Base-by-base conservation (phyloP, 2,797 vertebrate species). In the Brachymystax lenok region DNA sequence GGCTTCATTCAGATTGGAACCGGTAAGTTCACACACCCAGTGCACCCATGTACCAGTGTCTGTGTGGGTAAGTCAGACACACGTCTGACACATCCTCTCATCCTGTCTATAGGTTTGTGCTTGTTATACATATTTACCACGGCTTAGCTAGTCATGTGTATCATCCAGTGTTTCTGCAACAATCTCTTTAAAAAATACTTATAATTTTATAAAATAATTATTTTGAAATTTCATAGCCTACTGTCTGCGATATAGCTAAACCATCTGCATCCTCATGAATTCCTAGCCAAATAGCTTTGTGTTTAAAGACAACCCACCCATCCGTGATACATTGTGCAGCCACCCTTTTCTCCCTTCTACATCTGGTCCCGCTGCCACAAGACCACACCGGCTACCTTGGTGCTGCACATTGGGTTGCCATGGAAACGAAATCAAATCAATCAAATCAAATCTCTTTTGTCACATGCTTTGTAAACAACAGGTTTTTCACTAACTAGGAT, bases 1-100 rank as follows among this genome's bases (percentile, higher is more conserved):
- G 93, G 93, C 61, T 94, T 94, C 86, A 89, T 94, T 56, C 91
- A 94, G 88, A 94, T 94, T 69, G 82, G 0, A 66, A 92, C 84
- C 86, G 93, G 93, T 94, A 79, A 89, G 27, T 19, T 14, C 5
- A 94, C 93, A 61, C 16, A n/a, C 56, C 56, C 19, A 59, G 17
- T 21, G 8, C 16, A 21, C 19, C 21, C 56, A 59, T 56, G 14
- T 5, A 56, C 40, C 40, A 10, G 56, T 67, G 16, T 61, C 56
- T 3, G n/a, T 19, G 33, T 46, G 10, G 40, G 40, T 46, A 46
- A 3, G n/a, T 5, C 8, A 3, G 19, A 61, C n/a, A 61, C 8
- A n/a, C 10, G 56, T 21, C 8, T 59, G 14, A 54, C 13, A 19
- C 8, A 6, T 17, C 8, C 7, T 30, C 7, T 71, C 3, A 19